A percentile compares a stretch with the other conserved stretches of the same genome.
Conservation (phyloP, 1,140 invertebrate genomes). For the Drosophila kanapiae region DNA sequence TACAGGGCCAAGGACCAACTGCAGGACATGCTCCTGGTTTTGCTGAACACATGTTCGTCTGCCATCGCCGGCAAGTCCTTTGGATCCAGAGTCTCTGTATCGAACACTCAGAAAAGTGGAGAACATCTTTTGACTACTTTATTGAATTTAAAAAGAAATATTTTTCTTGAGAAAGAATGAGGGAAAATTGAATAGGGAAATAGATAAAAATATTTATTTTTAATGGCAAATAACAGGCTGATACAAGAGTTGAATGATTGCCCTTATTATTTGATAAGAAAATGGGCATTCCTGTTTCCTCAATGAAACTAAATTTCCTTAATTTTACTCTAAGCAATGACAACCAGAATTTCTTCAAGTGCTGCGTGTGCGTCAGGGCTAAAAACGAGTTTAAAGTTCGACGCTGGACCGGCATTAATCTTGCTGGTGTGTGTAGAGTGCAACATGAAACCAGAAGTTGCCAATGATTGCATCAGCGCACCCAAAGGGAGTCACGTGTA, state of each 20-base stretch:
- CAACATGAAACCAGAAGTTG: constrained; percentile 51
- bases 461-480: constrained; percentile 49
- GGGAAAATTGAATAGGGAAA: too few relatives aligned
- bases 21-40: constrained; percentile 58
- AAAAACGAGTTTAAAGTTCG: constrained; percentile 76
- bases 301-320: neutral
- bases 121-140: fast-evolving
- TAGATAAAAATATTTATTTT: too few relatives aligned
- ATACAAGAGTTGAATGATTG: too few relatives aligned
- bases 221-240: too few relatives aligned
- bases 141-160: too few relatives aligned
- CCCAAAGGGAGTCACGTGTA: constrained; percentile 23
- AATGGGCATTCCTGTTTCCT: neutral
- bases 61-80: constrained; percentile 21
- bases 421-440: constrained; percentile 26
- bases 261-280: neutral
- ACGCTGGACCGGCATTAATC: constrained; percentile 65
- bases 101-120: neutral
- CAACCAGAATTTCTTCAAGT: neutral
- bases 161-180: neutral
- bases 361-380: constrained; percentile 29
- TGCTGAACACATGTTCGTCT: constrained; percentile 46
- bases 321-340: too few relatives aligned
- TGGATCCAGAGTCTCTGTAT: constrained; percentile 21
- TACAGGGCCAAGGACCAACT: constrained; percentile 48